Base-by-base conservation (phyloP, 1,140 invertebrate genomes). In the Melanaphis sacchari region DNA sequence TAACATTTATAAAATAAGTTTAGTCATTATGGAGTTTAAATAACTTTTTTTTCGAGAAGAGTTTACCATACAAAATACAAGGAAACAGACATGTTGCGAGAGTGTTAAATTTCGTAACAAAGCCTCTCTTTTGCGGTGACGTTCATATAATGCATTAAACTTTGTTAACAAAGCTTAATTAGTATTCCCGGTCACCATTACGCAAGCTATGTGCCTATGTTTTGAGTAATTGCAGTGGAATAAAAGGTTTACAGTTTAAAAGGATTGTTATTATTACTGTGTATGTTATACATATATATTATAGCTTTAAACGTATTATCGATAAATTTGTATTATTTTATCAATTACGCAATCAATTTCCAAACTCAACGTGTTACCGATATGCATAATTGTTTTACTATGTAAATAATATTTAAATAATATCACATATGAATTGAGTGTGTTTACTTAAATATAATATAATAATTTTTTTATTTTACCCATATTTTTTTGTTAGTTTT, bases 151-250 rank as follows among this genome's bases (percentile, higher is more conserved):
- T 52, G 87, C 52, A 89, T 40, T 40, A 54, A 89, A 89, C 88
- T 89, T 89, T 89, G 88, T 54, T 89, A 89, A 89, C 88, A 54
- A 89, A 54, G 88, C 36, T 89, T 89, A 54, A 89, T 89, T 89
- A 89, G 49, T 36, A 54, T 38, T 89, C 49, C 36, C 49, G 46
- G 87, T 89, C 87, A 52, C 43, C 87, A 24, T 52, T 46, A 24
- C 36, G 40, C 21, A 52, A 49, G 54, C 46, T 54, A 11, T 54
- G n/a, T 89, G 36, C 54, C 46, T 54, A 11, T 54, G n/a, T 89
- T 89, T 89, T 54, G 46, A 89, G 49, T 89, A 89, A 89, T 89
- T 88, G 15, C 18, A 36, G 43, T 36, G 31, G 21, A 88, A 88
- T 88, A 88, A 88, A 88, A 46, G 40, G 82, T 24, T 49, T 46